Evolutionary conservation across 2,888 invertebrate species (phyloP), one percentile per base, ranked within the genome.

Genomic region (Bombylius major): DNA sequence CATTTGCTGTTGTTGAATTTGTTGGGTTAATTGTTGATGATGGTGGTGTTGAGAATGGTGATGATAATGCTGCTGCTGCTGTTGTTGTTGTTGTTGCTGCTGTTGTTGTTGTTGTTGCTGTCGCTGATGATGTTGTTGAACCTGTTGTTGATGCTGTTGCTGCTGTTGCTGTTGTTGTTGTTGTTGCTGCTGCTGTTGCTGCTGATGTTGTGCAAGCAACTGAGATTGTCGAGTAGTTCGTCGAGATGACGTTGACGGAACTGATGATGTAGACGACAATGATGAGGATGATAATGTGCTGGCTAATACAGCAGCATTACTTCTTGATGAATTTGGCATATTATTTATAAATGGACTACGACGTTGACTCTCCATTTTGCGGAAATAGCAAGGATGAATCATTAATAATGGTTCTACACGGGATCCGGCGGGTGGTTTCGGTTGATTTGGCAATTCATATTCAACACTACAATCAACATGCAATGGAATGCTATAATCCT

Each of bases 381-480:
- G 81, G 78, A 90, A 90, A 75, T 89, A 89, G 69, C 89, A 88
- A 53, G 89, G 90, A 77, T 89, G 90, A 71, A 90, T 90, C 89
- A 90, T 90, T 67, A 90, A 81, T 70, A 90, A 79, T 55, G 89
- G 89, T 75, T 89, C 89, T 70, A 86, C 83, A 71, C 87, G 79
- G 71, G 84, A 85, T 62, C 88, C 88, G 70, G 86, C 86, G 65
- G 89, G 89, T 66, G 89, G 89, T 77, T 89, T 89, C 65, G 89
- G 88, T 77, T 88, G 87, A 75, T 89, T 89, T 69, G 89, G 89
- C 74, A 90, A 79, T 79, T 90, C 90, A 80, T 90, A 90, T 77
- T 90, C 90, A 68, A 90, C 89, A 78, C 89, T 89, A 78, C 89
- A 89, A 76, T 90, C 90, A 73, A 90, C 90, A 78, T 89, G 89